Evolutionary conservation across 2,888 invertebrate species (phyloP).

Genomic region (Parapristionchus giblindavisi): DNA sequence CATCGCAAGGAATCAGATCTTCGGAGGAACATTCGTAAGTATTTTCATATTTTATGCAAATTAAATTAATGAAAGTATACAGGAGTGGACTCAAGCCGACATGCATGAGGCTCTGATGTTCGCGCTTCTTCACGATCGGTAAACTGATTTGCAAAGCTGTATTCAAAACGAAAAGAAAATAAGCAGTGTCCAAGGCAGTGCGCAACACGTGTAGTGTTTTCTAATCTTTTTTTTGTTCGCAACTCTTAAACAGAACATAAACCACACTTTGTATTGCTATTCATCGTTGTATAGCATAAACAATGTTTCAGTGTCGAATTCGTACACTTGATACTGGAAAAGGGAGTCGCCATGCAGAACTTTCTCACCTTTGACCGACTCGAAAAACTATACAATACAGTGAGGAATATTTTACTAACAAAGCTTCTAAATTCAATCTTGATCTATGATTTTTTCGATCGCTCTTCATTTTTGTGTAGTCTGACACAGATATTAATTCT

Average conservation of each 20-base stretch:
- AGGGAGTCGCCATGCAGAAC: constrained; percentile 96
- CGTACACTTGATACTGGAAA: constrained; percentile 92
- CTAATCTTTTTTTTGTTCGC: too few species aligned
- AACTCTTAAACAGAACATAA: too few species aligned
- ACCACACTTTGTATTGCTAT: too few species aligned
- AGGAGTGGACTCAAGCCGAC: constrained; percentile 93
- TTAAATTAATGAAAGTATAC: constrained; percentile 73
- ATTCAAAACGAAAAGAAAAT: too few species aligned
- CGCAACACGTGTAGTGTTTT: too few species aligned
- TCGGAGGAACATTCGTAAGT: constrained; percentile 36
- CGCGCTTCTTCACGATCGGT: constrained; percentile 96
- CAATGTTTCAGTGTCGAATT: constrained; percentile 90
- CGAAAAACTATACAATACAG: constrained; percentile 90
- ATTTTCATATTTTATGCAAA: not conserved
- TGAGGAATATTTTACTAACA: constrained; percentile 7
- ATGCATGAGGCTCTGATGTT: constrained; percentile 99
- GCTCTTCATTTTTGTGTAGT: too few species aligned
- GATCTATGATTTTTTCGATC: too few species aligned
- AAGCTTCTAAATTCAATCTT: too few species aligned
- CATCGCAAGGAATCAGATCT: constrained; percentile 86
- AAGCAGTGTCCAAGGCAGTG: too few species aligned
- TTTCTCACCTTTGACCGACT: constrained; percentile 93
- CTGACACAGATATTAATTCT: too few species aligned
- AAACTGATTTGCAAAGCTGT: too few species aligned
- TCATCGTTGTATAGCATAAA: constrained; percentile 40